A percentile compares a stretch with the other conserved stretches of the same genome.
phyloP scores from a whole-genome alignment of 2,888 invertebrate species.

The Philhelius pedissequus region DNA sequence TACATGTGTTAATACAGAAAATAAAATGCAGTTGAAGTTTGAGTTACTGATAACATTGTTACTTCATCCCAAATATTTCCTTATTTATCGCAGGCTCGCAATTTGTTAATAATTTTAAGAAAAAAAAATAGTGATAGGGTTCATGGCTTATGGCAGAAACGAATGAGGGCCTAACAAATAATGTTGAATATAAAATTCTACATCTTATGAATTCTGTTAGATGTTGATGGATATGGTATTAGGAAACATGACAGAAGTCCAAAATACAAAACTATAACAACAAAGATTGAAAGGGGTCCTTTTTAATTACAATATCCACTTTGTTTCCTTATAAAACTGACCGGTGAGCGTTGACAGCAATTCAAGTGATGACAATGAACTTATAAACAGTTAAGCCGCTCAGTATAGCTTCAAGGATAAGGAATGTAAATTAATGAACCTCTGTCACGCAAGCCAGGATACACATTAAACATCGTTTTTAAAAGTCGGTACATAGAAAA shows the following conservation, averaged over 20 bases:
- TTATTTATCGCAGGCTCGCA: too few species aligned
- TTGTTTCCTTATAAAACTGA: constrained; percentile 23
- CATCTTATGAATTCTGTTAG: constrained; percentile 1
- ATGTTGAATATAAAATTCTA: too few species aligned
- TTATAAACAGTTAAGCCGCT: constrained; percentile 59
- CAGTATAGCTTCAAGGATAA: constrained; percentile 40
- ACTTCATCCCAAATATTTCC: too few species aligned
- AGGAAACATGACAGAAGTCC: constrained; percentile 7
- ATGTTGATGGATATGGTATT: constrained; percentile 28
- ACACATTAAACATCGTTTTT: constrained; percentile 38
- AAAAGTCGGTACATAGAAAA: not conserved
- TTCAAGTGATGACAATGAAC: constrained; percentile 64
- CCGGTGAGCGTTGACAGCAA: constrained; percentile 33
- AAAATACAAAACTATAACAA: not conserved
- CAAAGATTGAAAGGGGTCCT: constrained; percentile 3
- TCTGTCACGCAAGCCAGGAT: constrained; percentile 12
- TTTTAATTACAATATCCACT: constrained; percentile 52
- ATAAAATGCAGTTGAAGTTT: too few species aligned
- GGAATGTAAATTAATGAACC: constrained; percentile 34
- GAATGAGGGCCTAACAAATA: too few species aligned
- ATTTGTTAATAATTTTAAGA: too few species aligned
- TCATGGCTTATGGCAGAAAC: too few species aligned
- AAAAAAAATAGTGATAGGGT: too few species aligned
- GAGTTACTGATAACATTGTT: too few species aligned
- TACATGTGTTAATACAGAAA: too few species aligned